These are phyloP conservation scores for Pseudochirops cupreus DNA, from an alignment of 2,797 vertebrate genomes.

Conservation along the genomic window DNA sequence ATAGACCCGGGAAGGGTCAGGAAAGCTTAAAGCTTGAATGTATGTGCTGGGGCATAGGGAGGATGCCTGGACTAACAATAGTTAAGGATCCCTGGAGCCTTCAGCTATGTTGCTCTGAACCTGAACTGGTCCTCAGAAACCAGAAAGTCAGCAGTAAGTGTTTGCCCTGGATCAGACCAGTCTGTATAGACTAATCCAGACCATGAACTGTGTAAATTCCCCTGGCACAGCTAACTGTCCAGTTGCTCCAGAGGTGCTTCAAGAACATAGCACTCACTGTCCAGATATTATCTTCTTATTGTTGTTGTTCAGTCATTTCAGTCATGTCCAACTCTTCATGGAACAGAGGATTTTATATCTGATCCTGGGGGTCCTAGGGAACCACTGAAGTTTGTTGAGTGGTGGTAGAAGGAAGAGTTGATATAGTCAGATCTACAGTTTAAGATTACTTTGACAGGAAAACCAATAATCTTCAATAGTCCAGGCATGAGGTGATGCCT, in stretches of 20 bases:
- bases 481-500: background rate
- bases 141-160: background rate
- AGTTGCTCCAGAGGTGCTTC: background rate
- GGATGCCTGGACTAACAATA: background rate
- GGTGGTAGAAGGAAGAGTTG: background rate
- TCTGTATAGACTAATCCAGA: background rate
- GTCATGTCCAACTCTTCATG: background rate
- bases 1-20: background rate
- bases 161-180: background rate
- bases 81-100: background rate
- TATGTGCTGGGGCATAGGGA: background rate
- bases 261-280: background rate
- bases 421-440: background rate
- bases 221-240: background rate
- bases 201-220: background rate
- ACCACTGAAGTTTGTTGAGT: background rate
- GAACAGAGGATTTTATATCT: background rate
- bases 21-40: background rate
- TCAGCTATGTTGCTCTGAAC: background rate
- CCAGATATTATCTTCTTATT: background rate
- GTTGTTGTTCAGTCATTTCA: background rate
- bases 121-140: background rate
- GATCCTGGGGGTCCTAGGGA: background rate
- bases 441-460: background rate
- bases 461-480: background rate